These are phyloP conservation scores for Argyrosomus japonicus DNA, from an alignment of 2,113 vertebrate species.

Conservation along the genomic window DNA sequence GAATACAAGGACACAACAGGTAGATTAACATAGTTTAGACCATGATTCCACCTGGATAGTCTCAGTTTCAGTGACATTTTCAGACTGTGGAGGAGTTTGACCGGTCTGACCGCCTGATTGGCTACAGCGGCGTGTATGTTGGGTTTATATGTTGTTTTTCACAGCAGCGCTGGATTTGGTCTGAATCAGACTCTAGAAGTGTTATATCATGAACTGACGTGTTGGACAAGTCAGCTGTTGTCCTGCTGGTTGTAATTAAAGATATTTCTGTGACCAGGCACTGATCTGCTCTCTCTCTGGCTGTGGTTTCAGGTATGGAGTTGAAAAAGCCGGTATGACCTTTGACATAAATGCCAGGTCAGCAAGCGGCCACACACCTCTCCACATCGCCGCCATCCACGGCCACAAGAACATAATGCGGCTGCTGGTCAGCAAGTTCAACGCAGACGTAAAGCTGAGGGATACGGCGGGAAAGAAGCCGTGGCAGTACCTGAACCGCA, in stretches of 20 bases:
- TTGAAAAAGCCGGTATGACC: slow-evolving; percentile 77
- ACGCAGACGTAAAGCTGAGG: slow-evolving; percentile 85
- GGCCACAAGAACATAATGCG: slow-evolving; percentile 87
- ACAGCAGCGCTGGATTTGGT: too few relatives aligned
- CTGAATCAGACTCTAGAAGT: too few relatives aligned
- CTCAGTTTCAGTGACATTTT: too few relatives aligned
- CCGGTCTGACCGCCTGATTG: too few relatives aligned
- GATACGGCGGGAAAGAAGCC: slow-evolving; percentile 90
- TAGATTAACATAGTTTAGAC: too few relatives aligned
- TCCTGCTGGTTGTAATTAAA: neutral
- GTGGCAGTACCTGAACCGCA: slow-evolving; percentile 90
- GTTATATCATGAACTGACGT: neutral
- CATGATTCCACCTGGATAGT: too few relatives aligned
- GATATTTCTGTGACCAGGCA: too few relatives aligned
- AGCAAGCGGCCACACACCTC: slow-evolving; percentile 90
- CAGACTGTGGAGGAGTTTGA: too few relatives aligned
- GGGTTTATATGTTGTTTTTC: too few relatives aligned
- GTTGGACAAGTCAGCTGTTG: neutral
- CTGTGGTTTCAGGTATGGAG: slow-evolving; percentile 74
- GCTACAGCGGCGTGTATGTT: too few relatives aligned
- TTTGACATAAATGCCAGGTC: slow-evolving; percentile 87
- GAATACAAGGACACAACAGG: too few relatives aligned
- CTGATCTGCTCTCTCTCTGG: neutral
- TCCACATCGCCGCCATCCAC: slow-evolving; percentile 94
- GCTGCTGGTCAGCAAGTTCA: slow-evolving; percentile 88